Evolutionary conservation across 2,888 invertebrate genomes (phyloP).

Genomic region (Orthonevra nobilis): DNA sequence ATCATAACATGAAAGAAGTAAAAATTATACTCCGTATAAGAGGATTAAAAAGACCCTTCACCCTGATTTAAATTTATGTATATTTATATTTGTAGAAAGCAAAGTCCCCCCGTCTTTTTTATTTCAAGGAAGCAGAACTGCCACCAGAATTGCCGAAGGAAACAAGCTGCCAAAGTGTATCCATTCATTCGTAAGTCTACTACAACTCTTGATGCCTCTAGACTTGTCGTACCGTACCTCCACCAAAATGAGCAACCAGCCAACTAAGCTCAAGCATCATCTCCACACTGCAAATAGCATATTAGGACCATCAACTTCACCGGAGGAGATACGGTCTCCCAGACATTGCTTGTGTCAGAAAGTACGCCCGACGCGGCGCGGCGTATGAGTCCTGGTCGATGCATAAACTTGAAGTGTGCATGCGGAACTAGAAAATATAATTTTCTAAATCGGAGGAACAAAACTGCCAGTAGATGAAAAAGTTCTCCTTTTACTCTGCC

Average conservation of each 20-base stretch:
- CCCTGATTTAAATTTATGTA: slow-evolving; percentile 17
- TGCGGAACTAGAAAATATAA: slow-evolving; percentile 55
- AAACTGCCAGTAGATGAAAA: slow-evolving; percentile 40
- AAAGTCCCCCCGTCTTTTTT: too few relatives aligned
- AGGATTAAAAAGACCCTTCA: slow-evolving; percentile 40
- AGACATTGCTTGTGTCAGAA: slow-evolving; percentile 30
- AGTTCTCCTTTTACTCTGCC: not conserved
- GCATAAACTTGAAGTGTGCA: slow-evolving; percentile 58
- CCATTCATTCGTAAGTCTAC: slow-evolving; percentile 49
- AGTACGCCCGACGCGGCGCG: slow-evolving; percentile 9
- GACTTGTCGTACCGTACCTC: slow-evolving; percentile 5
- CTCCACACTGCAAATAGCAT: slow-evolving; percentile 51
- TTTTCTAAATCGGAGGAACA: slow-evolving; percentile 51
- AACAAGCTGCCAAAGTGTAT: slow-evolving; percentile 42
- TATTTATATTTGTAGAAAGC: slow-evolving; percentile 8
- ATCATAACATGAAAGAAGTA: slow-evolving; percentile 24
- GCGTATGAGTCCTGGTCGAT: slow-evolving; percentile 55
- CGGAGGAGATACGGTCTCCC: slow-evolving; percentile 19
- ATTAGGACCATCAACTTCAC: slow-evolving; percentile 57
- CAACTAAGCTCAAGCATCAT: slow-evolving; percentile 44
- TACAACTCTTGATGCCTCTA: slow-evolving; percentile 47
- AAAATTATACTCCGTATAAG: slow-evolving; percentile 45
- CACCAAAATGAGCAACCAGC: slow-evolving; percentile 55
- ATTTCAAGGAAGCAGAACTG: not conserved
- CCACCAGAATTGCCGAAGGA: not conserved